Percentiles rank a stretch among this genome's conserved stretches.
Conservation (phyloP, 2,888 invertebrate species). For the Apotomis betuletana region DNA sequence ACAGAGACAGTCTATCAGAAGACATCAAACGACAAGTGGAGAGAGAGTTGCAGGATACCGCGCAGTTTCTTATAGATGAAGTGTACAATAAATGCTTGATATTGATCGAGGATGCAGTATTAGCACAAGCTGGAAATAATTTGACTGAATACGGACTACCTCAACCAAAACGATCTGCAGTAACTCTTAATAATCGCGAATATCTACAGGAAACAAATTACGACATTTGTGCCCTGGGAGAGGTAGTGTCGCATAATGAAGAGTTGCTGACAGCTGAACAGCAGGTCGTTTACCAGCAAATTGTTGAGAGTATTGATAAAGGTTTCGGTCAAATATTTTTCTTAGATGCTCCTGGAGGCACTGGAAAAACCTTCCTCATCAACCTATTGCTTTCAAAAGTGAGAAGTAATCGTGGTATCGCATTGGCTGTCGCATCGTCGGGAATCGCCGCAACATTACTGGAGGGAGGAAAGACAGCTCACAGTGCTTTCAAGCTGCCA, state of each 20-base stretch:
- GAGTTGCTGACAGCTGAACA: too few species aligned
- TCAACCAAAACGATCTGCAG: background rate
- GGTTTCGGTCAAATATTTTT: background rate
- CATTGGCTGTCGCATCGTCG: too few species aligned
- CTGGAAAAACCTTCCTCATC: too few species aligned
- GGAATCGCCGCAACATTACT: too few species aligned
- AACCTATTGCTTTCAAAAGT: too few species aligned
- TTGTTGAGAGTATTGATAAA: background rate
- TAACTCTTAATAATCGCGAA: background rate
- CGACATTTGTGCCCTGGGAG: too few species aligned
- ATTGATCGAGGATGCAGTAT: too few species aligned
- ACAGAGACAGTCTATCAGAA: background rate
- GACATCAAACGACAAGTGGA: conserved; percentile 3
- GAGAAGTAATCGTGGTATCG: too few species aligned
- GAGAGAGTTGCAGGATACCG: background rate
- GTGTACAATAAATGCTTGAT: background rate
- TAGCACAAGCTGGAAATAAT: background rate
- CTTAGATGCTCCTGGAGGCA: too few species aligned
- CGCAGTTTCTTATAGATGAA: background rate
- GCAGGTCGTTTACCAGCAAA: too few species aligned
- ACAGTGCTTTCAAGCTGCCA: background rate
- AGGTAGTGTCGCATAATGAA: too few species aligned
- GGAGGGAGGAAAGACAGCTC: background rate
- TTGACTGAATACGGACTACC: conserved; percentile 1
- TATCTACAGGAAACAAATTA: too few species aligned